These are phyloP conservation scores for Drosophila kikkawai DNA, from an alignment of 1,140 invertebrate species.

Conservation along the genomic window DNA sequence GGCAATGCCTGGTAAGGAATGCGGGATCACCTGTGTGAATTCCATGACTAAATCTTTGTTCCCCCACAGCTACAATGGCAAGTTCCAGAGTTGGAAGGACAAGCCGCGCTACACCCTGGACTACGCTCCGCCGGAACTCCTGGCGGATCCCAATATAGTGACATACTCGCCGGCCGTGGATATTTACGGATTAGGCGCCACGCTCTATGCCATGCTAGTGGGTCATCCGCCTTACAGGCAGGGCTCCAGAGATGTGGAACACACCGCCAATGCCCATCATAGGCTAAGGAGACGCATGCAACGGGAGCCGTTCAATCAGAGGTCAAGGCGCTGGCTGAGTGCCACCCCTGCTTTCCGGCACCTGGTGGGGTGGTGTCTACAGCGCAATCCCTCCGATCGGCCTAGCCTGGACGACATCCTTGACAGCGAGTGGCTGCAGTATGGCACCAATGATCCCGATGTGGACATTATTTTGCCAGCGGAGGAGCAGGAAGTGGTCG, in stretches of 20 bases:
- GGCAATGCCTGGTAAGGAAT: conserved; percentile 90
- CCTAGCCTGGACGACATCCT: conserved; percentile 89
- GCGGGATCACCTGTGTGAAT: too few species aligned
- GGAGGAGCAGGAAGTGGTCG: conserved; percentile 52
- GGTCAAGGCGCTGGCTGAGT: conserved; percentile 88
- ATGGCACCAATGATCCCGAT: conserved; percentile 29
- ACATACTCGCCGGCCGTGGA: conserved; percentile 95
- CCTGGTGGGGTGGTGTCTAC: conserved; percentile 91
- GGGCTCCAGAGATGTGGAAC: conserved; percentile 68
- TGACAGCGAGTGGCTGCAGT: conserved; percentile 88
- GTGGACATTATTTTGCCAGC: conserved; percentile 40
- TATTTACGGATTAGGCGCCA: conserved; percentile 95
- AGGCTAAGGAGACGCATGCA: conserved; percentile 57
- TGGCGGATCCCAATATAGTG: conserved; percentile 86
- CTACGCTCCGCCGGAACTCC: conserved; percentile 95
- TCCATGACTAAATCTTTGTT: not conserved
- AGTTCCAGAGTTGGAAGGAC: conserved; percentile 88
- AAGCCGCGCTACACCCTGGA: conserved; percentile 95
- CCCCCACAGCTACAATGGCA: conserved; percentile 86
- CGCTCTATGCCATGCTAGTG: conserved; percentile 94
- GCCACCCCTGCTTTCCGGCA: conserved; percentile 90
- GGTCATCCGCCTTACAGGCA: conserved; percentile 90
- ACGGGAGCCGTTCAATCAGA: conserved; percentile 64
- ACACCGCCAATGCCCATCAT: conserved; percentile 43
- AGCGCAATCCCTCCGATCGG: conserved; percentile 90